phyloP scores from a whole-genome alignment of 2,797 vertebrate species.

The Phylloscopus collybita region DNA sequence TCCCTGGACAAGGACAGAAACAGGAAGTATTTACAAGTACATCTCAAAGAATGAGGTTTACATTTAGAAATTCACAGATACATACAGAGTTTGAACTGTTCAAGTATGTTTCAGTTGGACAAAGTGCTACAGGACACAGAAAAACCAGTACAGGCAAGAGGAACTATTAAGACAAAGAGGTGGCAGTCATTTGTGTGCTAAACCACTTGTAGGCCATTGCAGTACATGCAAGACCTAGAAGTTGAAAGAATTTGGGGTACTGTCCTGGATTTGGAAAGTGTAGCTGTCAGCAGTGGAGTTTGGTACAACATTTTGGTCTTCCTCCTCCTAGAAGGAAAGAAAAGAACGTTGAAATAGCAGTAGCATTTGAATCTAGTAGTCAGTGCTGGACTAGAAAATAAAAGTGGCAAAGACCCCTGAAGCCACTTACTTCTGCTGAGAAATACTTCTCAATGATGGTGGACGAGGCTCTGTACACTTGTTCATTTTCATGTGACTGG shows the following conservation, averaged over 20 bases:
- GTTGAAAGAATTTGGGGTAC: conserved; percentile 83
- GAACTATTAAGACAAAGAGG: conserved; percentile 66
- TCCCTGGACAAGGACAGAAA: neutral
- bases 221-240: conserved; percentile 78
- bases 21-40: conserved; percentile 73
- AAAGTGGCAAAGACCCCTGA: neutral
- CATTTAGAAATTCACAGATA: conserved; percentile 64
- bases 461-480: conserved; percentile 90
- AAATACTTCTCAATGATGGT: conserved; percentile 96
- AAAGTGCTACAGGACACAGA: conserved; percentile 79
- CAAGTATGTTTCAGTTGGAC: conserved; percentile 77
- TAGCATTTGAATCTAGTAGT: neutral
- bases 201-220: conserved; percentile 15
- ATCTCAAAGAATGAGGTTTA: conserved; percentile 14
- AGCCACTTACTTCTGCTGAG: conserved; percentile 86
- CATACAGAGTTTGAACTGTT: conserved; percentile 73
- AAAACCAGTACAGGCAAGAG: conserved; percentile 64
- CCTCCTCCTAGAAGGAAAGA: conserved; percentile 83
- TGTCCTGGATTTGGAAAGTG: conserved; percentile 87
- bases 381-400: neutral
- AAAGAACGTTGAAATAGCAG: neutral
- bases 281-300: conserved; percentile 86
- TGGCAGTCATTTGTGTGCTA: conserved; percentile 75
- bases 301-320: conserved; percentile 86
- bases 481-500: conserved; percentile 93